Evolutionary conservation across 2,888 invertebrate species (phyloP).

Genomic region (Apamea epomidion): DNA sequence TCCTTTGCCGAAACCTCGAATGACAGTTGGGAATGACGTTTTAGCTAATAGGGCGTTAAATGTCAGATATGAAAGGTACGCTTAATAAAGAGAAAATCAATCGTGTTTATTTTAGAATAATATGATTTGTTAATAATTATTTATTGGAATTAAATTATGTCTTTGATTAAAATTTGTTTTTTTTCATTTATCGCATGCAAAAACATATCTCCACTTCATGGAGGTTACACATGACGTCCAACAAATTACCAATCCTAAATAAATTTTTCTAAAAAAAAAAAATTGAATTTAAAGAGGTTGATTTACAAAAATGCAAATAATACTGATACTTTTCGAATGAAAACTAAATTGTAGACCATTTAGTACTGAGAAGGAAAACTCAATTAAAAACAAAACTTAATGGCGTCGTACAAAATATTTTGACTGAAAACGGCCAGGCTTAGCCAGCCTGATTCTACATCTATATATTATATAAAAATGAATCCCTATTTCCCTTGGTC

Average conservation of each 20-base stretch:
- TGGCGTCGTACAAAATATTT: not conserved
- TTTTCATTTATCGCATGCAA: not conserved
- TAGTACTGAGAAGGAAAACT: not conserved
- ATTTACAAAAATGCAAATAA: not conserved
- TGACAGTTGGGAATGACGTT: constrained; percentile 38
- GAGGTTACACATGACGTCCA: not conserved
- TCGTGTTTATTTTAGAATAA: not conserved
- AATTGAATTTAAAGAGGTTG: not conserved
- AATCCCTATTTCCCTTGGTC: too few relatives aligned
- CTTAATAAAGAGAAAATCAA: not conserved
- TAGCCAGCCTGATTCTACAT: too few relatives aligned
- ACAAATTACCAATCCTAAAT: not conserved
- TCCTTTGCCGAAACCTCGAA: constrained; percentile 37
- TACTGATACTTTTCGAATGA: not conserved
- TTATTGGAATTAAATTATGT: constrained; percentile 56
- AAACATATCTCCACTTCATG: not conserved
- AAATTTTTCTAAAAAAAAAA: not conserved
- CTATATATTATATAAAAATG: too few relatives aligned
- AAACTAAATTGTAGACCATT: not conserved
- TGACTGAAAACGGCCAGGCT: not conserved
- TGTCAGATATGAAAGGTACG: constrained; percentile 42
- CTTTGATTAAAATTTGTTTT: not conserved
- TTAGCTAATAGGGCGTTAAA: constrained; percentile 46
- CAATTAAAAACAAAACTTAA: not conserved
- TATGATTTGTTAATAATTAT: constrained; percentile 29